Evolutionary conservation across 2,113 vertebrate species (phyloP), one percentile per base, ranked within the genome.

Genomic region (Istiophorus platypterus): DNA sequence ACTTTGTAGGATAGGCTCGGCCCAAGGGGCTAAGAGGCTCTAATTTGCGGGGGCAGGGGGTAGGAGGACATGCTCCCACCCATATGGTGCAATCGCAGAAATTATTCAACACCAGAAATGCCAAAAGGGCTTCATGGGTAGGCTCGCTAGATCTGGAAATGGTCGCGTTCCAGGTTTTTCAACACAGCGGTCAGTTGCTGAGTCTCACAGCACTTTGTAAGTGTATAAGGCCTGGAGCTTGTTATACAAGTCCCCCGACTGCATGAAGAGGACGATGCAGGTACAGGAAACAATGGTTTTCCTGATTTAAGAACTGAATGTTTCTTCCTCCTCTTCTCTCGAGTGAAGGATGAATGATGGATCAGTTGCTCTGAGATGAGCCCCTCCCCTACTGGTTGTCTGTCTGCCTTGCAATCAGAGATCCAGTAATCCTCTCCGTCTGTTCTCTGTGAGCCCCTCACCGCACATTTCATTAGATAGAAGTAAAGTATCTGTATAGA

Each of bases 401-500:
- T 87, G 69, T 80, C 81, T 79, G 77, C 72, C 59, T 70, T 59
- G 58, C 88, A 88, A 82, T 90, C 68, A 86, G 80, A 83, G 72
- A 85, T 78, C 70, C 12, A 37, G 37, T 93, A 92, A 94, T 93
- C 92, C 87, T 71, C 80, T 82, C 91, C 77, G 69, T 91, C 89
- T 91, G 92, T 90, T 90, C 80, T 76, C 72, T 31, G 49, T 79
- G 69, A 81, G 70, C 87, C 85, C 81, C 73, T 82, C 73, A 65
- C 57, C 67, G 78, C 84, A 78, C 82, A 81, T 86, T 86, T 84
- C 75, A 87, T 89, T 85, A 85, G 74, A 72, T 76, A 78, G 61
- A 79, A 85, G 73, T 79, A 79, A 80, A 89, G 76, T 72, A 79
- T 82, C 70, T 17, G 1, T 41, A 80, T 77, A 84, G 73, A 87